These are phyloP conservation scores for Odontesthes bonariensis DNA, from an alignment of 2,113 vertebrate species.

Conservation along the genomic window DNA sequence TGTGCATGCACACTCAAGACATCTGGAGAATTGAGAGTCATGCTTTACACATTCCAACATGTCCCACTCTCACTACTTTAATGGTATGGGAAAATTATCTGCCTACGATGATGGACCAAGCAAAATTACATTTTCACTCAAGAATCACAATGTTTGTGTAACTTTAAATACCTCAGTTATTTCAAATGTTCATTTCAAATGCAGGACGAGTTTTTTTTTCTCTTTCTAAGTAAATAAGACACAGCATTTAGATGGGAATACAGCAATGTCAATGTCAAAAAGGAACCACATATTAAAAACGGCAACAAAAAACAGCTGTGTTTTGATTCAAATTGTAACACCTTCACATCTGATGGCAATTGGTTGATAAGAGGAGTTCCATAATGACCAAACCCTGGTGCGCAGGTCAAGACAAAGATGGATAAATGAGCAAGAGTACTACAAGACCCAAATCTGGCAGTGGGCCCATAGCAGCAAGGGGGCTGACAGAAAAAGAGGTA, in stretches of 20 bases:
- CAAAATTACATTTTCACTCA: slow-evolving; percentile 6
- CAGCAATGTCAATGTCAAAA: no score
- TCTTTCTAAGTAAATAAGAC: background rate
- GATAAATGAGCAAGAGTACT: slow-evolving; percentile 35
- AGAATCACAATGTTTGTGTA: background rate
- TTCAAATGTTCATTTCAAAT: background rate
- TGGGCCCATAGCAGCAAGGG: slow-evolving; percentile 55
- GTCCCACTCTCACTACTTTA: slow-evolving; percentile 56
- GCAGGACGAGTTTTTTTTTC: no score
- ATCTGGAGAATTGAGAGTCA: slow-evolving; percentile 82
- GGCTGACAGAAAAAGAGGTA: slow-evolving; percentile 67
- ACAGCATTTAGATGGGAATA: no score
- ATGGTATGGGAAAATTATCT: slow-evolving; percentile 65
- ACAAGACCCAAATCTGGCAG: slow-evolving; percentile 53
- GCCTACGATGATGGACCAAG: slow-evolving; percentile 9
- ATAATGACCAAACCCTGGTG: slow-evolving; percentile 16
- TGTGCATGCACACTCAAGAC: slow-evolving; percentile 68
- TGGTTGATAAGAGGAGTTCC: slow-evolving; percentile 17
- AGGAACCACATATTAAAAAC: no score
- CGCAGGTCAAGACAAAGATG: slow-evolving; percentile 33
- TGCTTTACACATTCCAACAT: slow-evolving; percentile 73
- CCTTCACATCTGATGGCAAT: slow-evolving; percentile 4
- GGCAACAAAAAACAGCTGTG: background rate
- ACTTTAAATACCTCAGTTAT: background rate
- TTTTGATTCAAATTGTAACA: slow-evolving; percentile 13